Evolutionary conservation across 2,888 invertebrate species (phyloP), one percentile per base, ranked within the genome.

Genomic region (Polylopha cassiicola): DNA sequence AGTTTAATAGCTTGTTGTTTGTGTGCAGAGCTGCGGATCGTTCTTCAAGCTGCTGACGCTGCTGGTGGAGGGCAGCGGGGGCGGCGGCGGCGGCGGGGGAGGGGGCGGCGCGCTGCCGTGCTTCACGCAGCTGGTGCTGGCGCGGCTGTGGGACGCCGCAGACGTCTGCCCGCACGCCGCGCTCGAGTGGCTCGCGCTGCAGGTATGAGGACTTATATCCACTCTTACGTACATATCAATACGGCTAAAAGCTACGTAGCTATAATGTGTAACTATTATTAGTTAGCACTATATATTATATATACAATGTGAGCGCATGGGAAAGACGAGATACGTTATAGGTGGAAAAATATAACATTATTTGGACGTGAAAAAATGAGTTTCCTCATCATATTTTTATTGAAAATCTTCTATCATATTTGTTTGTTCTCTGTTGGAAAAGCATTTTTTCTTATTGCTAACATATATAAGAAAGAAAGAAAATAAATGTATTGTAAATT

Each of bases 81-180:
- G 87, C 7, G 63, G 74, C 33, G 67, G 63, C 36, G 75, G 73
- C 17, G 63, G 69, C 1, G 48, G 44, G 9, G 55, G 58, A 4
- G 67, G 72, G 22, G 88, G 93, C 0, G 91, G 92, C 3, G 95
- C 95, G 0, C 82, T 95, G 72, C 96, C 97, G 0, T 94, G 95
- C 66, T 97, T 95, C 86, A 96, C 96, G 0, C 95, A 95, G 72
- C 86, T 96, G 41, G 93, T 95, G 48, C 85, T 97, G 44, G 92
- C 93, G 48, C 89, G 94, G 10, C 92, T 97, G 47, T 96, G 97
- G 95, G 94, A 94, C 70, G 92, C 90, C 0, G 95, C 95, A 0
- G 95, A 97, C 66, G 93, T 92, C 54, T 95, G 95, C 51, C 96
- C 97, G 2, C 95, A 95, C 69, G 94, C 95, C 4, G 95, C 96